A percentile compares a stretch with the other conserved stretches of the same genome.
Evolutionary conservation across 2,888 invertebrate species (phyloP).

Genomic region (Sarcophaga subvicina): DNA sequence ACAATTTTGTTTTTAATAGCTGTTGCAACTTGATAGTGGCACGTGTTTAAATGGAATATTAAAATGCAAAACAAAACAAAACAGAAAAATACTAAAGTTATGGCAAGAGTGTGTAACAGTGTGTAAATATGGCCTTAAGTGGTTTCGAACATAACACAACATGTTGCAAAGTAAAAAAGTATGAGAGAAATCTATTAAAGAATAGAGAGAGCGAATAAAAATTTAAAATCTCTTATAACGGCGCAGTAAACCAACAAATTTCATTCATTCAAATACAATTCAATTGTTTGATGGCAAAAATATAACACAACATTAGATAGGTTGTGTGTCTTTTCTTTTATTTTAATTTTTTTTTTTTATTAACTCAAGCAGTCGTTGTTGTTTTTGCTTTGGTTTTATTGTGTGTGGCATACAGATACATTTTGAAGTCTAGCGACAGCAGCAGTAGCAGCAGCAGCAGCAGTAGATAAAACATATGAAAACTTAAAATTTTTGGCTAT

Average conservation of each 20-base stretch:
- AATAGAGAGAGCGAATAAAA: not conserved
- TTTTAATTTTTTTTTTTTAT: not conserved
- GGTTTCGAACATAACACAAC: conserved; percentile 66
- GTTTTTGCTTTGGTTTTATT: too few species aligned
- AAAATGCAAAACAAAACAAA: conserved; percentile 52
- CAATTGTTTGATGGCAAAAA: not conserved
- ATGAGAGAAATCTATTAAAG: not conserved
- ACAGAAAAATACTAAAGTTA: not conserved
- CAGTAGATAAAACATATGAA: conserved; percentile 67
- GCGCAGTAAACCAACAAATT: conserved; percentile 33
- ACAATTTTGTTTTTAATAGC: not conserved
- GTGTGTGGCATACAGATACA: conserved; percentile 39
- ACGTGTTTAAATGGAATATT: conserved; percentile 50
- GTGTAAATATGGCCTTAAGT: not conserved
- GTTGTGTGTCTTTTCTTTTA: not conserved
- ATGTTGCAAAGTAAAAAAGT: conserved; percentile 36
- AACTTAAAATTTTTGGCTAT: conserved; percentile 66
- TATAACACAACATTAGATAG: not conserved
- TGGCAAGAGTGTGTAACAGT: not conserved
- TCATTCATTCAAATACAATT: conserved; percentile 28
- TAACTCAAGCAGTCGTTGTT: not conserved
- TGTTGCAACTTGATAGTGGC: conserved; percentile 50
- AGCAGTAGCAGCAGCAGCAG: conserved; percentile 15
- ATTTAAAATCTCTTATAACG: conserved; percentile 51
- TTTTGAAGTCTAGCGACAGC: conserved; percentile 37